Evolutionary conservation across 2,888 invertebrate genomes (phyloP).

Genomic region (Drosophila paramelanica): DNA sequence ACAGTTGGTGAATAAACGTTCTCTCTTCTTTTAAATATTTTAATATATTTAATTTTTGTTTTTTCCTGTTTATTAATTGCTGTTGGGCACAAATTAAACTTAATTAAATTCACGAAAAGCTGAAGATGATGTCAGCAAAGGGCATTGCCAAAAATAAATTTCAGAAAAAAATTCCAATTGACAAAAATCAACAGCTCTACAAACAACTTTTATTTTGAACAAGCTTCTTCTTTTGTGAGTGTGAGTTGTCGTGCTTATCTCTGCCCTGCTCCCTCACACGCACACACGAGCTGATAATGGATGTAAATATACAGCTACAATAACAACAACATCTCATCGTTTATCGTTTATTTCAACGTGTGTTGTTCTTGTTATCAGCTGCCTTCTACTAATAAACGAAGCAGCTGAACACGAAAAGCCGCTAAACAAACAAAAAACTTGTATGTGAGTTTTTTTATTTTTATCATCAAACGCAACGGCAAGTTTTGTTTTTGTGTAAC

Average conservation of each 20-base stretch:
- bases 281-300: slow-evolving; percentile 53
- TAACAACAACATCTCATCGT: slow-evolving; percentile 23
- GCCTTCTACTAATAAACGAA: slow-evolving; percentile 18
- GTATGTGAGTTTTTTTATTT: slow-evolving; percentile 7
- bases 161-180: slow-evolving; percentile 23
- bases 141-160: slow-evolving; percentile 33
- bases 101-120: slow-evolving; percentile 17
- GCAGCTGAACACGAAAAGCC: slow-evolving; percentile 37
- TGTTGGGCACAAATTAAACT: slow-evolving; percentile 23
- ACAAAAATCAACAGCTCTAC: slow-evolving; percentile 32
- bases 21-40: too few species aligned
- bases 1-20: too few species aligned
- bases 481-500: slow-evolving; percentile 30
- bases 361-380: slow-evolving; percentile 38
- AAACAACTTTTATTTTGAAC: slow-evolving; percentile 55
- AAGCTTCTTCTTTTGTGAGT: slow-evolving; percentile 24
- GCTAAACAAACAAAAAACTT: slow-evolving; percentile 46
- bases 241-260: slow-evolving; percentile 64
- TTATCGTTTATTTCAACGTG: slow-evolving; percentile 56
- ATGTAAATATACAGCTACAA: slow-evolving; percentile 41
- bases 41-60: not conserved
- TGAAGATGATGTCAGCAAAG: slow-evolving; percentile 45
- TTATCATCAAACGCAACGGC: slow-evolving; percentile 52
- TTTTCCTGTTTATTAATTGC: not conserved
- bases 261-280: slow-evolving; percentile 5